Percentiles rank a stretch among this genome's conserved stretches.
These are phyloP conservation scores for Aurelia sp. DNA, from an alignment of 30 jellyfish, hydroid and myxozoan genomes.

Conservation along the genomic window DNA sequence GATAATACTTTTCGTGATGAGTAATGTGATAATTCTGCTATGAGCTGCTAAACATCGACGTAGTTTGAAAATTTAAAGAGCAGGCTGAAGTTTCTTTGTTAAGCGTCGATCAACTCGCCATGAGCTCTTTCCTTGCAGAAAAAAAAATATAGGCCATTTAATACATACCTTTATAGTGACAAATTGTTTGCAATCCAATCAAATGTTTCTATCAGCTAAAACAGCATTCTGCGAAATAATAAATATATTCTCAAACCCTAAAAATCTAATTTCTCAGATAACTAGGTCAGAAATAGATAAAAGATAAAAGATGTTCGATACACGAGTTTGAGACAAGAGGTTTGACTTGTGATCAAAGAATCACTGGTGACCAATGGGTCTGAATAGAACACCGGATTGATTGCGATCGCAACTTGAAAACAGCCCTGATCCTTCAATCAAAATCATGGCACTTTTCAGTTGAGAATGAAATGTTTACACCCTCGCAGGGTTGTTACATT, in stretches of 20 bases:
- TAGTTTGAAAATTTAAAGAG: too few species aligned
- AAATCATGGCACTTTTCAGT: neutral
- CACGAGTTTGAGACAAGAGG: slow-evolving; percentile 34
- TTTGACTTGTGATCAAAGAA: slow-evolving; percentile 39
- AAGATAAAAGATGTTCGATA: neutral
- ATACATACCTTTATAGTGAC: too few species aligned
- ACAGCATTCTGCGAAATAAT: slow-evolving; percentile 5
- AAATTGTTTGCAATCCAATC: too few species aligned
- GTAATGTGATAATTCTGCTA: too few species aligned
- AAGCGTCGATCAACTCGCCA: too few species aligned
- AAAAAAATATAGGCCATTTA: too few species aligned
- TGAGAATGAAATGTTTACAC: slow-evolving; percentile 10
- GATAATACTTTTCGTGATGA: too few species aligned
- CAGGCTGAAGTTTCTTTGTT: too few species aligned
- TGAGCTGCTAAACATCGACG: too few species aligned
- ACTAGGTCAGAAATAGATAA: neutral
- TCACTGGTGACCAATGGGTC: slow-evolving; percentile 71
- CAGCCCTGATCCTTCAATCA: slow-evolving; percentile 51
- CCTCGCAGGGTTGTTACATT: slow-evolving; percentile 14
- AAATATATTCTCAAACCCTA: neutral
- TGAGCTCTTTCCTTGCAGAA: too few species aligned
- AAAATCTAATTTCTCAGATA: slow-evolving; percentile 3
- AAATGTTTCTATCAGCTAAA: neutral
- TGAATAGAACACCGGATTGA: slow-evolving; percentile 54
- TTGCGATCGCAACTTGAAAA: slow-evolving; percentile 50